Evolutionary conservation across 2,113 vertebrate species (phyloP).

Genomic region (Nannospalax galili): DNA sequence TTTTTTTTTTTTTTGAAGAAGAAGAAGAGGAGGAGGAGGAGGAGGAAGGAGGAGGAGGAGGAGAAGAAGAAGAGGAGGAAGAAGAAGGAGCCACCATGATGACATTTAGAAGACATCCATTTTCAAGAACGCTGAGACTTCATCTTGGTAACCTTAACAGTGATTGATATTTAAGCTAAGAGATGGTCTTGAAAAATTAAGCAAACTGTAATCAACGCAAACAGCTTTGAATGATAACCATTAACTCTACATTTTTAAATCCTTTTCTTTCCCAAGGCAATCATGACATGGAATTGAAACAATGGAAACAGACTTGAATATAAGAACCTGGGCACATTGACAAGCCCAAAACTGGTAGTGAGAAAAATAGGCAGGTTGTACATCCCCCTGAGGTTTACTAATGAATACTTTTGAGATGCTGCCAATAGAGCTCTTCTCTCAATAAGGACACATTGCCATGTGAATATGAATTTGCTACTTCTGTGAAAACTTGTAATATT

Average conservation of each 20-base stretch:
- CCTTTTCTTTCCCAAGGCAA: neutral
- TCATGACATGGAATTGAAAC: neutral
- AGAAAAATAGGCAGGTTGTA: neutral
- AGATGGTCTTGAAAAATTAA: slow-evolving; percentile 1
- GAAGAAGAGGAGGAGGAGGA: no score
- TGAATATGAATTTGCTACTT: slow-evolving; percentile 51
- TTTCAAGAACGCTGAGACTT: slow-evolving; percentile 18
- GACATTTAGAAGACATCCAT: neutral
- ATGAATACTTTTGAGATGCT: neutral
- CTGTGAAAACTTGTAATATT: slow-evolving; percentile 61
- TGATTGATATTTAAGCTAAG: neutral
- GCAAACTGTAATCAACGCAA: neutral
- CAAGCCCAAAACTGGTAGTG: neutral
- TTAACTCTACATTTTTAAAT: neutral
- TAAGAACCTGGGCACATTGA: neutral
- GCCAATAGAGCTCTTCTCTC: neutral
- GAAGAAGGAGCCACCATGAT: no score
- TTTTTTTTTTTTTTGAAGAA: no score
- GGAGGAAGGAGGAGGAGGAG: no score
- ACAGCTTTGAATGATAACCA: neutral
- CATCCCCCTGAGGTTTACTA: neutral
- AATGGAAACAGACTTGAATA: neutral
- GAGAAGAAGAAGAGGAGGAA: no score
- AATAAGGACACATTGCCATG: slow-evolving; percentile 18
- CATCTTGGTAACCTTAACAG: neutral